Percentiles rank a stretch among this genome's conserved stretches.
Evolutionary conservation across 2,113 vertebrate genomes (phyloP).

Genomic region (Ondatra zibethicus): DNA sequence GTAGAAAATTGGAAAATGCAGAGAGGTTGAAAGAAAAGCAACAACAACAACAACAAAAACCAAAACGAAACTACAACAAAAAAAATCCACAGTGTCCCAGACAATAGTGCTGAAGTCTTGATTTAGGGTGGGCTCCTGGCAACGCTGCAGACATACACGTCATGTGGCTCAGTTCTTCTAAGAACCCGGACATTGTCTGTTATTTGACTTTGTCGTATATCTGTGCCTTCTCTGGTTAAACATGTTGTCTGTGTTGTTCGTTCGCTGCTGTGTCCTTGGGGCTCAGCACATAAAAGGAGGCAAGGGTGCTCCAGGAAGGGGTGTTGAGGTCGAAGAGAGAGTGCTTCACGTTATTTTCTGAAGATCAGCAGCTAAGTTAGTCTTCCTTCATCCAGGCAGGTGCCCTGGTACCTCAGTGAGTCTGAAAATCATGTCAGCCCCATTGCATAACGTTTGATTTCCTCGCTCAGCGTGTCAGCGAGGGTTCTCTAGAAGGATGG

Average conservation of each 20-base stretch:
- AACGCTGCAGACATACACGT: background rate
- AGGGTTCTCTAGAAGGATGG: background rate
- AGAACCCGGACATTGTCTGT: background rate
- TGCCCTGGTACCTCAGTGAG: background rate
- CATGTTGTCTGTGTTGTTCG: background rate
- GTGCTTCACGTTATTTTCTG: background rate
- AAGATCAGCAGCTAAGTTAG: background rate
- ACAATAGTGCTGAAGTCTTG: background rate
- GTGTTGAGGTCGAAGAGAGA: background rate
- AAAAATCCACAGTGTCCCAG: background rate
- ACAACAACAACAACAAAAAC: too few species aligned
- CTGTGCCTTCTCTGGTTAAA: background rate
- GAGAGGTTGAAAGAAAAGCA: background rate
- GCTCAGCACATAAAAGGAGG: background rate
- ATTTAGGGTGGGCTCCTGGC: background rate
- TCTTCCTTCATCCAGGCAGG: background rate
- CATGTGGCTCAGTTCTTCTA: background rate
- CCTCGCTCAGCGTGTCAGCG: background rate
- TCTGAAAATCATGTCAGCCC: background rate
- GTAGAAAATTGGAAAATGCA: background rate
- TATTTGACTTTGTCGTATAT: background rate
- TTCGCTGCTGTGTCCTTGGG: background rate
- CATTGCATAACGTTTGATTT: too few species aligned
- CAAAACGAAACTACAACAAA: background rate
- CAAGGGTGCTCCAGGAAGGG: background rate